phyloP scores from a whole-genome alignment of 2,113 vertebrate species.

The Australoheros scitulus region DNA sequence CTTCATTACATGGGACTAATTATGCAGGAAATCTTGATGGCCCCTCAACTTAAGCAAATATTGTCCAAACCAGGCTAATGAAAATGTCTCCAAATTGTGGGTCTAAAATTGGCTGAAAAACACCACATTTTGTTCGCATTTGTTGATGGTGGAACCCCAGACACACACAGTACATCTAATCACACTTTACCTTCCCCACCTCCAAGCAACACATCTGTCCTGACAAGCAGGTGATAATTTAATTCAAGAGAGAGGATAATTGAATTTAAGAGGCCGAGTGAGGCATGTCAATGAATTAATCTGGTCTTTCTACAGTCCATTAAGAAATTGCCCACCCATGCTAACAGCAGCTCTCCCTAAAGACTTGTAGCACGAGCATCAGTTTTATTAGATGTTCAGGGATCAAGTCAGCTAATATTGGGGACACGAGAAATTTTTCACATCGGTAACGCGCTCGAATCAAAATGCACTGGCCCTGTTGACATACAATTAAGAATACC shows the following conservation, averaged over 20 bases:
- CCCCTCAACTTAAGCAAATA: conserved; percentile 45
- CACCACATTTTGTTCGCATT: not conserved
- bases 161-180: not conserved
- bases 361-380: conserved; percentile 33
- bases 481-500: not conserved
- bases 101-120: not conserved
- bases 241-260: conserved; percentile 64
- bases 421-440: not conserved
- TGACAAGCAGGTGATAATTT: conserved; percentile 65
- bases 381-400: conserved; percentile 25
- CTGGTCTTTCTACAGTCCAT: conserved; percentile 71
- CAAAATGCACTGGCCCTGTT: not conserved
- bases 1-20: conserved; percentile 43
- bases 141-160: not conserved
- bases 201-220: conserved; percentile 49
- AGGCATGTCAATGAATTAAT: conserved; percentile 74
- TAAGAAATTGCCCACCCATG: conserved; percentile 67
- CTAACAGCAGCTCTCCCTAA: conserved; percentile 45
- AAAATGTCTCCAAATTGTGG: not conserved
- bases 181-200: conserved; percentile 6
- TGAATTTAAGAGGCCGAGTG: conserved; percentile 66
- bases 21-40: conserved; percentile 32
- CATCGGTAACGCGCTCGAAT: not conserved
- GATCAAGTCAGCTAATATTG: conserved; percentile 12
- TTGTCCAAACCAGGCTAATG: conserved; percentile 19